These are phyloP conservation scores for Xiphophorus couchianus DNA, from an alignment of 2,113 vertebrate species.

Conservation along the genomic window DNA sequence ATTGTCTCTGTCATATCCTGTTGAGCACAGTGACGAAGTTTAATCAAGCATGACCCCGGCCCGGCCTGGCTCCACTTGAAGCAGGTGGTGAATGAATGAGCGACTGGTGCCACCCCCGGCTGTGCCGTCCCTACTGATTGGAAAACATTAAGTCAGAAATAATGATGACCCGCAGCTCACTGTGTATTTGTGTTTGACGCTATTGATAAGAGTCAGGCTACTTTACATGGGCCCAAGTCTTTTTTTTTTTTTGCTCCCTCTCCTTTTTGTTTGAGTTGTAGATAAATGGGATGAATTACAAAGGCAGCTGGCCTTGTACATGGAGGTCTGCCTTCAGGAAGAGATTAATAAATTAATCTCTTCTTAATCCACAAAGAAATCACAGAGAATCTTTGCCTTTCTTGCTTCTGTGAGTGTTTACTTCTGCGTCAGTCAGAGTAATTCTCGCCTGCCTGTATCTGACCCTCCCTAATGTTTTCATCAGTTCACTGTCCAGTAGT, in stretches of 20 bases:
- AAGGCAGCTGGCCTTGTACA: conserved; percentile 55
- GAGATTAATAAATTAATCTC: conserved; percentile 50
- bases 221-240: conserved; percentile 32
- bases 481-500: conserved; percentile 11
- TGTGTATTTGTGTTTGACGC: conserved; percentile 48
- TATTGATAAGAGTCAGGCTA: conserved; percentile 24
- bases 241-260: conserved; percentile 11
- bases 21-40: conserved; percentile 4
- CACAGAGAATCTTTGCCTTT: conserved; percentile 22
- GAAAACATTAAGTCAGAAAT: conserved; percentile 66
- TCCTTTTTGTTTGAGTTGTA: conserved; percentile 18
- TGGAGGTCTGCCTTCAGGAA: conserved; percentile 12
- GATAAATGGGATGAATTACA: conserved; percentile 45
- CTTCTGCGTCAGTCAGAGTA: conserved; percentile 12
- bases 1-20: neutral
- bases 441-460: conserved; percentile 15
- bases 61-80: conserved; percentile 12
- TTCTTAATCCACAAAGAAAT: conserved; percentile 50
- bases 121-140: conserved; percentile 42
- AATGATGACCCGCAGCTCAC: conserved; percentile 67
- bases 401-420: conserved; percentile 10
- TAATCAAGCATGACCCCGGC: conserved; percentile 33
- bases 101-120: conserved; percentile 43
- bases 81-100: conserved; percentile 67
- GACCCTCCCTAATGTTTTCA: conserved; percentile 3